phyloP scores from a whole-genome alignment of 2,113 vertebrate genomes.

The Myrmophylax atrothorax region DNA sequence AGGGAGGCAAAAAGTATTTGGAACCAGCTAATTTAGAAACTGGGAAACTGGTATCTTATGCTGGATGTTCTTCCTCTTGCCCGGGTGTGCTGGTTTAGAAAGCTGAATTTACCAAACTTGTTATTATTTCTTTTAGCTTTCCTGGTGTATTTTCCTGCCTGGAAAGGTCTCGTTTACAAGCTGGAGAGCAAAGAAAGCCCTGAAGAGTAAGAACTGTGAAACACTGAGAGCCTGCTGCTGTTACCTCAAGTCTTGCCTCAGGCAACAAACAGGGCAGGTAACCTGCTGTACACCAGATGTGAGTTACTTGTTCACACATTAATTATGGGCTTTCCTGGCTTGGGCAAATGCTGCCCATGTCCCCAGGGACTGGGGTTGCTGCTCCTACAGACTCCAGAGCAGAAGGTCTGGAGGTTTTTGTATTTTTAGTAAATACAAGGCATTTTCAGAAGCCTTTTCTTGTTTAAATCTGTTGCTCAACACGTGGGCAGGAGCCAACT shows the following conservation, averaged over 20 bases:
- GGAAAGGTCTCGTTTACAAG: not conserved
- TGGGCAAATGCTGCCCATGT: not conserved
- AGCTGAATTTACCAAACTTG: not conserved
- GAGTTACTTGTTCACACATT: not conserved
- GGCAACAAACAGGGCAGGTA: not conserved
- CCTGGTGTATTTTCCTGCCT: not conserved
- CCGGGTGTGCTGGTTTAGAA: not conserved
- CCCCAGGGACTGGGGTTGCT: not conserved
- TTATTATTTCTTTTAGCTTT: not conserved
- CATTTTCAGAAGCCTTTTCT: not conserved
- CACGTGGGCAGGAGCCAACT: not conserved
- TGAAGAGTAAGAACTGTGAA: not conserved
- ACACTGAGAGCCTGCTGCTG: not conserved
- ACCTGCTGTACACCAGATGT: rapidly evolving
- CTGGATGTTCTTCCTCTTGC: not conserved
- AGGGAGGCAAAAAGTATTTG: not conserved
- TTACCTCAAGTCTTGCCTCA: not conserved
- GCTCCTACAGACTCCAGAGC: not conserved
- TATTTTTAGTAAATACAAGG: not conserved
- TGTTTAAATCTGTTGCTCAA: not conserved
- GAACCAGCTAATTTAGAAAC: not conserved
- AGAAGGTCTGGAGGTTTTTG: not conserved
- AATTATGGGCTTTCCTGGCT: not conserved
- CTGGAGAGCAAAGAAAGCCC: not conserved
- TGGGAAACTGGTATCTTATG: rapidly evolving